Percentiles rank a stretch among this genome's conserved stretches.
Conservation (phyloP, 1,140 invertebrate species). For the Dinoponera quadriceps region DNA sequence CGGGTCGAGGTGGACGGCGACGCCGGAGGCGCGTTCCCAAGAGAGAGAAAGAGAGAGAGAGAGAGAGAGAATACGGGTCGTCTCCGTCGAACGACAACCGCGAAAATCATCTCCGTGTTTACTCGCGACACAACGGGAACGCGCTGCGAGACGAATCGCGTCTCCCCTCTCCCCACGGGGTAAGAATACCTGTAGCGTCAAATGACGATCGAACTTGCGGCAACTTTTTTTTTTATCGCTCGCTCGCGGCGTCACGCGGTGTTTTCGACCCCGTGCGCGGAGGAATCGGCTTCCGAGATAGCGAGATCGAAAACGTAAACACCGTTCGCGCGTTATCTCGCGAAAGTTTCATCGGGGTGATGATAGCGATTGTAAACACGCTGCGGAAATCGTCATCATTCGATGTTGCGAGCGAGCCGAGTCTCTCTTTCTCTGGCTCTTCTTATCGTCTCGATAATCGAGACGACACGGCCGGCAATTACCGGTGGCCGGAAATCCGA, state of each 20-base stretch:
- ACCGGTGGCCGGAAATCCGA: slow-evolving; percentile 11
- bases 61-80: not conserved
- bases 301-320: slow-evolving; percentile 27
- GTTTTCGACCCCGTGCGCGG: no score
- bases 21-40: not conserved
- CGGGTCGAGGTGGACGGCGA: no score
- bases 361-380: slow-evolving; percentile 53
- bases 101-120: no score
- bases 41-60: slow-evolving; percentile 1
- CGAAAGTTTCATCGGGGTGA: not conserved
- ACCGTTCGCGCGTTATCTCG: slow-evolving; percentile 26
- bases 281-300: no score
- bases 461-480: not conserved
- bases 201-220: no score
- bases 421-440: slow-evolving; percentile 1
- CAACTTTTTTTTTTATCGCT: no score
- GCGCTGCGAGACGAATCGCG: no score
- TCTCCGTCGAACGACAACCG: no score
- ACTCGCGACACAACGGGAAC: no score
- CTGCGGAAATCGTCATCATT: slow-evolving; percentile 17
- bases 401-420: not conserved
- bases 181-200: no score
- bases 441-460: not conserved
- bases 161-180: no score
- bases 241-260: no score